Conservation (phyloP, 2,888 invertebrate species). For the Chorisops tibialis region DNA sequence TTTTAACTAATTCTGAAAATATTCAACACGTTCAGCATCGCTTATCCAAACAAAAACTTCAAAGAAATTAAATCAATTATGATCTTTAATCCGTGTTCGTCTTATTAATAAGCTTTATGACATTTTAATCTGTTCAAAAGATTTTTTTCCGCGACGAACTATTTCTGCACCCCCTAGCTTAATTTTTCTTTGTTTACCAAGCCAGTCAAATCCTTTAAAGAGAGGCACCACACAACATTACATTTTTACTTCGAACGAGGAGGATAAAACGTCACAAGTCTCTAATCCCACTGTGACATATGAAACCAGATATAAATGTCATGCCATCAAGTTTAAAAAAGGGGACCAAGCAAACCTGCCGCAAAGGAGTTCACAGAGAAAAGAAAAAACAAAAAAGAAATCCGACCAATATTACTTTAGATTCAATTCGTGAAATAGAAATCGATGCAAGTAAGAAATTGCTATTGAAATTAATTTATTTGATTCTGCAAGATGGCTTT, state of each 20-base stretch:
- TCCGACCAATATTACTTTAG: too few relatives aligned
- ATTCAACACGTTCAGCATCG: too few relatives aligned
- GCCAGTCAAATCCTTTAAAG: slow-evolving; percentile 14
- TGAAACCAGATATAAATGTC: slow-evolving; percentile 19
- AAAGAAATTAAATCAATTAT: slow-evolving; percentile 19
- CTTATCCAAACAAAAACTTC: too few relatives aligned
- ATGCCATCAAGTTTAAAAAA: slow-evolving; percentile 14
- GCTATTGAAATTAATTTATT: too few relatives aligned
- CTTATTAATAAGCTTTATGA: slow-evolving; percentile 15
- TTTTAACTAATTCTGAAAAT: too few relatives aligned
- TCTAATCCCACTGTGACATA: slow-evolving; percentile 20
- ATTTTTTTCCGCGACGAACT: background rate
- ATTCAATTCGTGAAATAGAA: too few relatives aligned
- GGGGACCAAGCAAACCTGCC: too few relatives aligned
- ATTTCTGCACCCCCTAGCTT: background rate
- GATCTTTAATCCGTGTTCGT: too few relatives aligned
- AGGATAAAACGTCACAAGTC: slow-evolving; percentile 7
- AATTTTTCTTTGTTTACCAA: slow-evolving; percentile 9
- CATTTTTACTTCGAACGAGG: background rate
- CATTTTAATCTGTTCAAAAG: slow-evolving; percentile 18
- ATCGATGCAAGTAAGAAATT: too few relatives aligned
- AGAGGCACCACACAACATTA: background rate
- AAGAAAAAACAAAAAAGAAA: too few relatives aligned
- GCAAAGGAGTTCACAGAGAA: too few relatives aligned
- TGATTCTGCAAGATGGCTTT: too few relatives aligned